Evolutionary conservation across 2,113 vertebrate genomes (phyloP).

Genomic region (Astur gentilis): DNA sequence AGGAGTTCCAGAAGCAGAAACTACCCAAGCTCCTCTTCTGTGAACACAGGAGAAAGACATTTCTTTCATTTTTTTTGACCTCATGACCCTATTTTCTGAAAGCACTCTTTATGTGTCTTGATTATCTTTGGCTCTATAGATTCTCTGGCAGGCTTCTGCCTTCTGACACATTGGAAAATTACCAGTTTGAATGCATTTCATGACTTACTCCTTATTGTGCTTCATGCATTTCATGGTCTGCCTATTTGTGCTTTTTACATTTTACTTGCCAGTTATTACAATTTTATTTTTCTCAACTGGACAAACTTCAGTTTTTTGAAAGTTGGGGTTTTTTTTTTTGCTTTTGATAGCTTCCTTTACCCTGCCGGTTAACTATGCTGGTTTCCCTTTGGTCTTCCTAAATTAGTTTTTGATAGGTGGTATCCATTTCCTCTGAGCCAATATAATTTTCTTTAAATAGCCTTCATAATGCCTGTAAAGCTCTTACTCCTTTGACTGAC

Average conservation of each 20-base stretch:
- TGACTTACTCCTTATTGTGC: not conserved
- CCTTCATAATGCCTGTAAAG: not conserved
- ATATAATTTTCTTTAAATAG: conserved; percentile 4
- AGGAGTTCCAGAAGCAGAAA: not conserved
- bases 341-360: not conserved
- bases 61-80: not conserved
- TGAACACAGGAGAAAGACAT: not conserved
- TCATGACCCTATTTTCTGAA: conserved; percentile 6
- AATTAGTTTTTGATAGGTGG: conserved; percentile 6
- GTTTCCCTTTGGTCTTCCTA: not conserved
- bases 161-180: not conserved
- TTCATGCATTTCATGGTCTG: not conserved
- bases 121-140: conserved; percentile 22
- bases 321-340: not conserved
- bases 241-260: not conserved
- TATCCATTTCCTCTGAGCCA: conserved; percentile 6
- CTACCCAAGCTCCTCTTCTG: not conserved
- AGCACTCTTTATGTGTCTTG: not conserved
- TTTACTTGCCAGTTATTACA: not conserved
- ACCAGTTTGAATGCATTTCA: not conserved
- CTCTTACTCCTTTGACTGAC: not conserved
- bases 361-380: not conserved
- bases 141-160: not conserved
- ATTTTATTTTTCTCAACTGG: not conserved
- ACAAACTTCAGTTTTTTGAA: not conserved